Conservation (phyloP, 2,797 vertebrate species). For the Chiropotes sagulatus region DNA sequence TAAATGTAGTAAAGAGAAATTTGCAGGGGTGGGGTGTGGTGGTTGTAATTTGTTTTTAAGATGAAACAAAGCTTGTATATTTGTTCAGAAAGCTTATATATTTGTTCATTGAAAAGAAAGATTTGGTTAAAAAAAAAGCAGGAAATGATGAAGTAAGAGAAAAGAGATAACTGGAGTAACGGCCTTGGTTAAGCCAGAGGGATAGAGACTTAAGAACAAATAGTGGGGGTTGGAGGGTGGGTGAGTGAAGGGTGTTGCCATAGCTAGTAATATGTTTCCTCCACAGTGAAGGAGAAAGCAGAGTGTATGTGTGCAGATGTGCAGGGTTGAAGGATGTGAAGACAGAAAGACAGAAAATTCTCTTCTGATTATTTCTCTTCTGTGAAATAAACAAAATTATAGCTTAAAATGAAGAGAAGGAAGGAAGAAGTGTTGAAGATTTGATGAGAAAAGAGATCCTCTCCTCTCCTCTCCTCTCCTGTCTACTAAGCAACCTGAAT, state of each 20-base stretch:
- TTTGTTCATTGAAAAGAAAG: not conserved
- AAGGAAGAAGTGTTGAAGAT: not conserved
- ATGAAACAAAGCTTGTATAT: not conserved
- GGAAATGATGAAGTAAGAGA: not conserved
- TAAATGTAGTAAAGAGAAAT: not conserved
- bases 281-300: not conserved
- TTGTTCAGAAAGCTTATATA: not conserved
- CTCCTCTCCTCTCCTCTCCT: not conserved
- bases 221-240: fast-evolving
- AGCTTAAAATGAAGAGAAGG: not conserved
- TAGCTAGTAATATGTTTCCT: not conserved
- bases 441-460: not conserved
- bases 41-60: not conserved
- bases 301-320: fast-evolving
- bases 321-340: not conserved
- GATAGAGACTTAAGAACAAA: not conserved
- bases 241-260: not conserved
- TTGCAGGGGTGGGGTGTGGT: not conserved
- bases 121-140: not conserved
- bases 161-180: not conserved
- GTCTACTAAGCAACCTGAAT: not conserved
- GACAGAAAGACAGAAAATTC: not conserved
- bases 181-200: not conserved
- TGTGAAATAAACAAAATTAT: not conserved
- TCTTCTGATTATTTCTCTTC: not conserved